Base-by-base conservation (phyloP, 1,140 invertebrate species). In the Rhagoletis pomonella region DNA sequence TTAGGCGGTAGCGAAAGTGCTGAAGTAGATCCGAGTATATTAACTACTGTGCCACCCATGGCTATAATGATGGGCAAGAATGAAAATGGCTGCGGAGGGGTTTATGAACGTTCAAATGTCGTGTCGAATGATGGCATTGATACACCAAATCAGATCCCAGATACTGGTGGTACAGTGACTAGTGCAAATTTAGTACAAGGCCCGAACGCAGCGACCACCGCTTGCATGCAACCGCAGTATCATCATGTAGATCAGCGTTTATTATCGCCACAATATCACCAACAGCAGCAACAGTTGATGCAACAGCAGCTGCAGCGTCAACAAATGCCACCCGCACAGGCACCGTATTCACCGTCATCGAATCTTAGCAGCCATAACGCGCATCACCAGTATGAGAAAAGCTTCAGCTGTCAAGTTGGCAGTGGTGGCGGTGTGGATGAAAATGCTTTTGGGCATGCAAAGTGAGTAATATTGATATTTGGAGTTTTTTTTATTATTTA, bases 401-500 rank as follows among this genome's bases (percentile, higher is more conserved):
- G 42, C 44, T 65, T 67, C 17, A 86, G 60, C 62, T 85, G 59
- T 88, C 90, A 92, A 73, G 91, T 92, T 59, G 91, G 91, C 42
- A 62, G 88, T n/a, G 62, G 90, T 4, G 64, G 86, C 50, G 86
- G 77, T 39, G 73, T 81, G 73, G 91, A 91, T 86, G 87, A 90
- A 19, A 92, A 90, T 44, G 90, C 91, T 77, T 89, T 92, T 88
- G 91, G 91, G 55, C 91, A 88, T 39, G 90, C 90, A 87, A 92
- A 91, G 91, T 92, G 39, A 91, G 90, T 88, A n/a, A n/a, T n/a
- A n/a, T n/a, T n/a, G n/a, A n/a, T n/a, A n/a, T n/a, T n/a, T n/a
- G n/a, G n/a, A n/a, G n/a, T n/a, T n/a, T n/a, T n/a, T n/a, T n/a
- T n/a, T n/a, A n/a, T n/a, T n/a, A n/a, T n/a, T n/a, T n/a, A n/a